Conservation (phyloP, 2,888 invertebrate species). For the Macaria liturata region DNA sequence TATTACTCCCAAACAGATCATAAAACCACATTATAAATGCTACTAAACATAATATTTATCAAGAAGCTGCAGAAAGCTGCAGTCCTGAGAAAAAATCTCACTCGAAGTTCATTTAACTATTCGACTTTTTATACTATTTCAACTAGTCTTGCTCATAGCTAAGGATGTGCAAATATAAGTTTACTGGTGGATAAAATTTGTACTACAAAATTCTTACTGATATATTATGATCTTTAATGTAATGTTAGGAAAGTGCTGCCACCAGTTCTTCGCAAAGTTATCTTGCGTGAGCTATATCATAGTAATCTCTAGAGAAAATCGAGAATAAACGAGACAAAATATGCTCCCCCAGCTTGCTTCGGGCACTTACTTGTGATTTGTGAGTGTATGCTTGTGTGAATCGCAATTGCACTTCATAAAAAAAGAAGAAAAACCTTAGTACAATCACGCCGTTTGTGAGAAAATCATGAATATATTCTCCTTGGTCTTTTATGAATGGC, state of each 20-base stretch:
- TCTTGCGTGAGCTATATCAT: neutral
- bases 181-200: no score
- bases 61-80: slow-evolving; percentile 28
- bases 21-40: no score
- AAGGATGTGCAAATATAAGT: neutral
- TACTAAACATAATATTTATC: no score
- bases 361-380: slow-evolving; percentile 2
- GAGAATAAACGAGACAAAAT: slow-evolving; percentile 11
- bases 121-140: slow-evolving; percentile 23
- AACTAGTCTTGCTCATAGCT: slow-evolving; percentile 4
- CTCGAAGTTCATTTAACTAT: slow-evolving; percentile 25
- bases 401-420: slow-evolving; percentile 2
- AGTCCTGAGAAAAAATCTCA: slow-evolving; percentile 44
- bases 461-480: no score
- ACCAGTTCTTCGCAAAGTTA: no score
- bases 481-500: no score
- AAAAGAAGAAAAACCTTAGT: neutral
- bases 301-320: slow-evolving; percentile 14
- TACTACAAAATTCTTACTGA: no score
- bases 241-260: no score
- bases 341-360: neutral
- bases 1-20: no score
- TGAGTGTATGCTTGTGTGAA: slow-evolving; percentile 3
- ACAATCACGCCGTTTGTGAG: no score
- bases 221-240: no score